phyloP scores from a whole-genome alignment of 2,113 vertebrate species.

The Ellobius talpinus region DNA sequence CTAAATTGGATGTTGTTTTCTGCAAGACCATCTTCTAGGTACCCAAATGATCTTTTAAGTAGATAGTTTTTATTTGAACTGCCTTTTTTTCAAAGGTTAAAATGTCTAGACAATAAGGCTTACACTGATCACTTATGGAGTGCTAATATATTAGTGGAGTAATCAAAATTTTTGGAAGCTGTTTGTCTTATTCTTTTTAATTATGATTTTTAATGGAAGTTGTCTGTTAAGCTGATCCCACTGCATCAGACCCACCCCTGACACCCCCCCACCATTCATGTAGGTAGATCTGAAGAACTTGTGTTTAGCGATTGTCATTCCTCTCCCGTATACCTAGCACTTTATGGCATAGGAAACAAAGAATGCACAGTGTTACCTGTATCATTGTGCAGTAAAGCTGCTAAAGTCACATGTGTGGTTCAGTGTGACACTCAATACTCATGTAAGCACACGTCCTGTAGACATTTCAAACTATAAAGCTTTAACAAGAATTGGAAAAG shows the following conservation, averaged over 20 bases:
- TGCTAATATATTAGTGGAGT: constrained; percentile 68
- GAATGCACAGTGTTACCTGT: constrained; percentile 83
- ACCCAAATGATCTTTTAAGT: not conserved
- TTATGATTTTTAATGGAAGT: constrained; percentile 42
- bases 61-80: constrained; percentile 58
- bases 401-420: constrained; percentile 54
- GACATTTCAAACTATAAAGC: constrained; percentile 80
- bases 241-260: not conserved
- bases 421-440: constrained; percentile 76
- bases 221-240: not conserved
- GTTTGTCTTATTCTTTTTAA: not conserved
- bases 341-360: constrained; percentile 90
- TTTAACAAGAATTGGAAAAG: constrained; percentile 81
- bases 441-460: constrained; percentile 75
- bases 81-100: not conserved
- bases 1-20: constrained; percentile 41
- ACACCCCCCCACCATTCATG: not conserved
- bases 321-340: constrained; percentile 86
- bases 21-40: constrained; percentile 8
- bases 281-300: constrained; percentile 15
- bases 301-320: not conserved
- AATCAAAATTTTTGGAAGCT: constrained; percentile 63
- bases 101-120: constrained; percentile 36
- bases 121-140: constrained; percentile 59
- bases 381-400: constrained; percentile 89